Evolutionary conservation across 2,888 invertebrate species (phyloP), one percentile per base, ranked within the genome.

Genomic region (Papilio elwesi): DNA sequence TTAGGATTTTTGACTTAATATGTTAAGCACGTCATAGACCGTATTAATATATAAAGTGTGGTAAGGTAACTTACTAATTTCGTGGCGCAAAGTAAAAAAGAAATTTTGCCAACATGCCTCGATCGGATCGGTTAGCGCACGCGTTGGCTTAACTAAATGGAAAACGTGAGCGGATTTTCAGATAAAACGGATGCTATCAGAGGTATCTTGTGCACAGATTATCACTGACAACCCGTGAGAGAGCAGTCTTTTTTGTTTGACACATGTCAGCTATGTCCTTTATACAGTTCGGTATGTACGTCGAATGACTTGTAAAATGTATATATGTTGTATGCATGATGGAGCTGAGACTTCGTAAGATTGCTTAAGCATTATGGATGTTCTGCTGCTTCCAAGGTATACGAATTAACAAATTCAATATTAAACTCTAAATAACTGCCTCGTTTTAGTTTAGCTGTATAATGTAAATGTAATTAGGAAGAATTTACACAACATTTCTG

Each of bases 81-180:
- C 36, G 12, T 57, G 13, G 4, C 13, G 57, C 12, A 9, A 38
- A 9, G 13, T 38, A n/a, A 59, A 57, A 59, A n/a, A n/a, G n/a
- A 51, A 51, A 13, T n/a, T 51, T 51, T 38, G n/a, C 38, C 38
- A 36, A 36, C 36, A 38, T 9, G 36, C 9, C 13, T 57, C 57
- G 11, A 38, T 38, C n/a, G 38, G 9, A 8, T 59, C 59, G 59
- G 26, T 59, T 59, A 59, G 59, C 52, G 11, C 66, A 51, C 51
- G 51, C 66, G 52, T 52, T 66, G 66, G 52, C 51, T 52, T 38
- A 38, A 51, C 66, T 66, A 52, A 66, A 66, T 66, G 66, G 51
- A 66, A 66, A 66, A 66, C 66, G 66, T 66, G 66, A 66, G 38
- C 52, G 66, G 66, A 66, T 66, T 66, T 52, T 66, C 38, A 66